These are phyloP conservation scores for Sus cebifrons DNA, from an alignment of 2,797 vertebrate species.

Conservation along the genomic window DNA sequence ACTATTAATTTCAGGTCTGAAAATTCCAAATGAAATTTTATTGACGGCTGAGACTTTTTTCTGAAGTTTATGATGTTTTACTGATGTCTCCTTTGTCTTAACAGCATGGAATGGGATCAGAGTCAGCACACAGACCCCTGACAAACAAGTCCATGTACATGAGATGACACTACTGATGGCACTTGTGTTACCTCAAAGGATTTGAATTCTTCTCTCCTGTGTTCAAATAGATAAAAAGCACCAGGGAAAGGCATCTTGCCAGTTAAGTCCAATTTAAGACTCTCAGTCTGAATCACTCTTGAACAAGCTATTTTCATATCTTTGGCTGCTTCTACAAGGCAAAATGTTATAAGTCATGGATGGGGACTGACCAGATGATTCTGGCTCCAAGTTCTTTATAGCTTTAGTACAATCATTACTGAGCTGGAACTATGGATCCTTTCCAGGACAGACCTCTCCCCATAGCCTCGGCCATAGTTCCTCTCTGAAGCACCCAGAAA, in stretches of 20 bases:
- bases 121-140: not conserved
- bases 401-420: not conserved
- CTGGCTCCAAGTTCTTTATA: not conserved
- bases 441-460: not conserved
- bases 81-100: not conserved
- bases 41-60: not conserved
- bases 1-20: slow-evolving; percentile 26
- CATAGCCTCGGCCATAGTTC: not conserved
- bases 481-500: not conserved
- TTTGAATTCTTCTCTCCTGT: not conserved
- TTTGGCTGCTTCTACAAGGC: not conserved
- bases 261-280: slow-evolving; percentile 7
- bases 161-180: not conserved
- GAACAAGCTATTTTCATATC: not conserved
- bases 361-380: not conserved
- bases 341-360: not conserved
- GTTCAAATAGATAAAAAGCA: not conserved
- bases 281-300: not conserved
- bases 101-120: not conserved
- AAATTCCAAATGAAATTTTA: slow-evolving; percentile 28
- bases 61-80: not conserved
- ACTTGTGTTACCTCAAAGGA: not conserved
- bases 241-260: not conserved
- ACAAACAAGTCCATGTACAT: not conserved
- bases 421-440: not conserved